Base-by-base conservation (phyloP, 1,140 invertebrate genomes). In the Metaphire vulgaris region DNA sequence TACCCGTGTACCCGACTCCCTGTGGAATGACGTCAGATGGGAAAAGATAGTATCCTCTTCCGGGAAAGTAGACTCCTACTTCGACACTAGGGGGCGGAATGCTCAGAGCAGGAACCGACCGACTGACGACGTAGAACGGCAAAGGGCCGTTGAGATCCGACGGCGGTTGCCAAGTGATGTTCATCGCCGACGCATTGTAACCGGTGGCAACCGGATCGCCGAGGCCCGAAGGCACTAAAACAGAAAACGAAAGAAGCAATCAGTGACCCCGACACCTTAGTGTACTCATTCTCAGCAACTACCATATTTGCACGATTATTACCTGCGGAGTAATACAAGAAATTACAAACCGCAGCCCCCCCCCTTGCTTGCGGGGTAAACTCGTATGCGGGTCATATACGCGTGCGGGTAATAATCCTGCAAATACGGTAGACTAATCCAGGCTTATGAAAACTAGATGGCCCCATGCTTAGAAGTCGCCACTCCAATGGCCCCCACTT, bases 21-120 rank as follows among this genome's bases (percentile, higher is more conserved):
- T 82, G 80, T 28, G 83, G 83, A 15, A 86, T 74, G 21, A 80
- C 82, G 26, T 81, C 79, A 15, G 85, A 74, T 29, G 82, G 81
- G 73, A 86, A 86, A 26, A 78, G 74, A 69, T 85, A 84, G 77
- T 83, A 85, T n/a, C 85, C 84, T 33, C 82, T 81, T 6, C 85
- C 85, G 33, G 84, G 81, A 77, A 85, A 86, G 28, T 83, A 74
- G 29, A 83, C 85, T 32, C 75, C 79, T 26, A 66, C 66, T 33
- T 74, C 41, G n/a, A 83, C 81, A 14, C 82, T 80, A 21, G 80
- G 81, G n/a, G 85, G 81, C 1, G 85, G 83, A 70, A 80, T 82
- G 72, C 80, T 84, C 1, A 86, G 79, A 31, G 85, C 80, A 16
- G 82, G 81, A 29, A 79, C 79, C 1, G 82, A 83, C 69, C 84